Evolutionary conservation across 2,888 invertebrate species (phyloP), one percentile per base, ranked within the genome.

Genomic region (Hermaeophaga mercurialis): DNA sequence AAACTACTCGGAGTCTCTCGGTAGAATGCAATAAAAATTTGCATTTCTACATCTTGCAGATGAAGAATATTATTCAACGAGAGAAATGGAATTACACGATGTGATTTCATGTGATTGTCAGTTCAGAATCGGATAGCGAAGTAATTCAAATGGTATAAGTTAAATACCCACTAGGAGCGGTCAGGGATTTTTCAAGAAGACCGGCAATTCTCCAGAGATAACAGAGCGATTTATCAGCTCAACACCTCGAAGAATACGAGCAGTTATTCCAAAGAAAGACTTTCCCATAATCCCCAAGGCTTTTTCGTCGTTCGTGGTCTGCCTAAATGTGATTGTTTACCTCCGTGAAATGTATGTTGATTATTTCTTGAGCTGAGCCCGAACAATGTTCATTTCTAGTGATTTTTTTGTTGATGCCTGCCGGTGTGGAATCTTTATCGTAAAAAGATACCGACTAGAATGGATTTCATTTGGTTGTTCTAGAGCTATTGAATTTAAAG

Each of bases 291-390:
- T 33, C 54, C 47, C 34, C 8, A 14, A 39, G 54, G 47, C 39
- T 31, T 54, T 41, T 48, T 14, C 46, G 26, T 39, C 18, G 54
- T 34, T 54, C 47, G 54, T 54, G 47, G 54, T 34, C 41, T 54
- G 54, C 54, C 47, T 47, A 48, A 54, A 54, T 54, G 54, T 47
- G 54, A 54, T 54, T 54, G 54, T 48, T 54, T 48, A 48, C 48
- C 39, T 54, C 19, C 54, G 41, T 54, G 41, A 48, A 47, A 47
- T 47, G 48, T 48, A 48, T 48, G 26, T 48, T 48, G 48, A 48
- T 48, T 48, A 48, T 39, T 48, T 17, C 6, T 12, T 28, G 28
- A 17, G 28, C 39, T 17, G 11, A 14, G 28, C 24, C 26, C 18
- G 17, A 48, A 26, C 26, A 39, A 48, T 22, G 26, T 39, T 39